These are phyloP conservation scores for Zalophus californianus DNA, from an alignment of 2,797 vertebrate genomes.

Conservation along the genomic window DNA sequence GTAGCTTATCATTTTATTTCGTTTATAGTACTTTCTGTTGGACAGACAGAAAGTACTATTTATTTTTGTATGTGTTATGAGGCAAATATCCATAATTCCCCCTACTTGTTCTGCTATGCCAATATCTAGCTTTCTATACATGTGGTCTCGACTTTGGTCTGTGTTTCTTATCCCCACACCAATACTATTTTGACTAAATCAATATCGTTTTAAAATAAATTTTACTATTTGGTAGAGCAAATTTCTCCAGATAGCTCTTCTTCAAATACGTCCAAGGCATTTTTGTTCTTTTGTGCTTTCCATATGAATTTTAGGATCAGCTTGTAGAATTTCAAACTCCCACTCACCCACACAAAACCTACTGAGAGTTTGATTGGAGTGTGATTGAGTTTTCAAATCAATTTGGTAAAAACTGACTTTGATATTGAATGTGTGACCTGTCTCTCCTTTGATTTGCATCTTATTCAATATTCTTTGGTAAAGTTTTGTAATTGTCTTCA, in stretches of 20 bases:
- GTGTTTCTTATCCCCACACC: background rate
- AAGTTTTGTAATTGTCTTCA: background rate
- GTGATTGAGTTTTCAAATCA: conserved; percentile 33
- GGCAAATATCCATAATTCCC: background rate
- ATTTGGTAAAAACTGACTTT: background rate
- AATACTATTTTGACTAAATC: background rate
- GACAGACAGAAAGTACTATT: background rate
- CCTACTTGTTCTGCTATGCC: background rate
- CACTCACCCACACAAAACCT: background rate
- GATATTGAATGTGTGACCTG: background rate
- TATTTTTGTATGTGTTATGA: background rate
- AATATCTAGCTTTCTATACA: background rate
- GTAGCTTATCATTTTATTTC: background rate
- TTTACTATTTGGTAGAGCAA: background rate
- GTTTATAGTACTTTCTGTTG: background rate
- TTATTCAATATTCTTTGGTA: background rate
- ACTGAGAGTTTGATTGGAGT: background rate
- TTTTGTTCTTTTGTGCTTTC: background rate
- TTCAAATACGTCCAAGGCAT: background rate
- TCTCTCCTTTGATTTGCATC: background rate
- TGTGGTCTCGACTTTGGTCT: background rate
- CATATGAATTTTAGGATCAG: conserved; percentile 22
- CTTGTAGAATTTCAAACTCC: background rate
- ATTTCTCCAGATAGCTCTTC: background rate
- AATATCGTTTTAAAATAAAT: background rate